phyloP scores from a whole-genome alignment of 2,113 vertebrate genomes.

The Bos javanicus region DNA sequence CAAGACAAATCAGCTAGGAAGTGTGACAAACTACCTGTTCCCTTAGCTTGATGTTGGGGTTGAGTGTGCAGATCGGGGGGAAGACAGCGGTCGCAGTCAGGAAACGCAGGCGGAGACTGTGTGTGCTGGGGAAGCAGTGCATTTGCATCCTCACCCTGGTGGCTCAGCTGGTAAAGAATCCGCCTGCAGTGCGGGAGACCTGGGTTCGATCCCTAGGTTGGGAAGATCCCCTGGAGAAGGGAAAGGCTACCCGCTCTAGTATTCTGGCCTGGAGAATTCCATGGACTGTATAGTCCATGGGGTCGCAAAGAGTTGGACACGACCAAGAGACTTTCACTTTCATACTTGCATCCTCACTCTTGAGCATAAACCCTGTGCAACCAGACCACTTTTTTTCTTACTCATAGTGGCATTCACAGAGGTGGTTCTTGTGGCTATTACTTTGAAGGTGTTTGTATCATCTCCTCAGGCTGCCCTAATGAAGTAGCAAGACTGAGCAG shows the following conservation, averaged over 20 bases:
- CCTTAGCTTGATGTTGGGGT: too few relatives aligned
- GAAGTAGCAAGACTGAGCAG: neutral
- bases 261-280: neutral
- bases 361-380: neutral
- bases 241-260: fast-evolving
- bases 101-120: neutral
- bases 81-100: fast-evolving
- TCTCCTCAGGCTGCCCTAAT: neutral
- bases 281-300: fast-evolving
- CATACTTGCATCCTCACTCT: neutral
- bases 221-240: neutral
- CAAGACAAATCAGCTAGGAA: too few relatives aligned
- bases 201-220: neutral
- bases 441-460: neutral
- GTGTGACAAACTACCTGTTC: fast-evolving
- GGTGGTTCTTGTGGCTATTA: fast-evolving
- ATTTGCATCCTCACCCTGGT: neutral
- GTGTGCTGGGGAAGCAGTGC: fast-evolving
- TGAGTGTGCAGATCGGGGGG: fast-evolving
- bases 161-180: neutral
- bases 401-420: too few relatives aligned
- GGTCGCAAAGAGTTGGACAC: fast-evolving
- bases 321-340: neutral
- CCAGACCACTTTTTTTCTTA: too few relatives aligned
- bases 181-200: neutral